These are phyloP conservation scores for Aproaerema taeniolella DNA, from an alignment of 2,888 invertebrate species.

Conservation along the genomic window DNA sequence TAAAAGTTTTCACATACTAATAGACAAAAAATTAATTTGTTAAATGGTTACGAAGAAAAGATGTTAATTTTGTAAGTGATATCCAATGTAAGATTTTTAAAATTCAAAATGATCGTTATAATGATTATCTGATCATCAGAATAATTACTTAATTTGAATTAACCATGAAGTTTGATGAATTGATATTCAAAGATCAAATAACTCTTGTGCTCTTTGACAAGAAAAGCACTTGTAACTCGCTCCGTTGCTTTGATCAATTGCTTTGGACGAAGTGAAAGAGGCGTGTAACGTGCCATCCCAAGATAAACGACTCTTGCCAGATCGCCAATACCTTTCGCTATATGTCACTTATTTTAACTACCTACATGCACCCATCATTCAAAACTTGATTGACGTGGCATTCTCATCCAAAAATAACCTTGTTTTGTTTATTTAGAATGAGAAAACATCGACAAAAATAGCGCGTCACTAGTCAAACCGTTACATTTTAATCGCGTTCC, in stretches of 20 bases:
- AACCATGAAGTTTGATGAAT: too few species aligned
- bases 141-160: too few species aligned
- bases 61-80: too few species aligned
- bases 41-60: too few species aligned
- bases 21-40: too few species aligned
- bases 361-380: slow-evolving; percentile 8
- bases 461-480: too few species aligned
- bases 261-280: slow-evolving; percentile 14
- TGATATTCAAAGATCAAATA: slow-evolving; percentile 14
- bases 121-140: too few species aligned
- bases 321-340: slow-evolving; percentile 6
- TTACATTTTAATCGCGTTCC: too few species aligned
- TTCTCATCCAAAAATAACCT: slow-evolving; percentile 2
- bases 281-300: slow-evolving; percentile 12
- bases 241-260: slow-evolving; percentile 15
- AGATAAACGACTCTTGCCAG: slow-evolving; percentile 12
- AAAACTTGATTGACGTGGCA: slow-evolving; percentile 5
- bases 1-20: too few species aligned
- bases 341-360: slow-evolving; percentile 7
- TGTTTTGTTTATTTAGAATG: slow-evolving; percentile 3
- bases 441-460: too few species aligned
- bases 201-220: slow-evolving; percentile 10
- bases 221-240: slow-evolving; percentile 12
- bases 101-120: too few species aligned
- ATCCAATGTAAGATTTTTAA: too few species aligned